Conservation (phyloP, 2,113 vertebrate species). For the Macheiramphus alcinus region DNA sequence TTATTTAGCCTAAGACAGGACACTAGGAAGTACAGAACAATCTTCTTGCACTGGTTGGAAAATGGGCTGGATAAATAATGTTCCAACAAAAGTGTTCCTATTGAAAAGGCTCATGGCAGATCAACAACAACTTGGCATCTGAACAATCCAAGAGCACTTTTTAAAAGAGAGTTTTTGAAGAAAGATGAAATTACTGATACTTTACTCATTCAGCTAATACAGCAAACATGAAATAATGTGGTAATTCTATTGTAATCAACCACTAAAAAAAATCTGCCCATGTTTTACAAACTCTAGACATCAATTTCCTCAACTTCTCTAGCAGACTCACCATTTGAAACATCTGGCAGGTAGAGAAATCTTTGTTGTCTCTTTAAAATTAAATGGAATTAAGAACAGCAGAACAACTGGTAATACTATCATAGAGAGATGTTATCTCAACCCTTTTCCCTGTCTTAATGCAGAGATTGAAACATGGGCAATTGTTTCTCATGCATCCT, state of each 20-base stretch:
- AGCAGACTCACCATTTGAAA: neutral
- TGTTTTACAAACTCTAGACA: neutral
- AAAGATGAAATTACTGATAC: neutral
- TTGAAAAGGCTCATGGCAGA: neutral
- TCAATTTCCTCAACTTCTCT: neutral
- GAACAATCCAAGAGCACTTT: neutral
- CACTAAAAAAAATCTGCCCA: neutral
- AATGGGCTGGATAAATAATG: neutral
- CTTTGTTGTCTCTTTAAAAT: neutral
- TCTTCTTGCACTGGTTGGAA: neutral
- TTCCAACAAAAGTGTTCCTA: neutral
- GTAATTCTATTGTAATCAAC: neutral
- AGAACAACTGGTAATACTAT: neutral
- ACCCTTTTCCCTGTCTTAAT: neutral
- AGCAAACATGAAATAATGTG: neutral
- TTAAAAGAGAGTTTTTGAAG: neutral
- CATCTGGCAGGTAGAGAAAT: neutral
- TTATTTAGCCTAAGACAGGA: neutral
- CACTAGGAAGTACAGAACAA: neutral
- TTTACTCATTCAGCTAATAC: neutral
- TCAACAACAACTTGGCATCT: neutral
- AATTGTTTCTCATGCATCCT: neutral
- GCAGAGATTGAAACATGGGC: neutral
- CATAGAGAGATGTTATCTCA: neutral
- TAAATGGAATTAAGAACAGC: neutral